Percentiles rank a stretch among this genome's conserved stretches.
Evolutionary conservation across 2,888 invertebrate genomes (phyloP).

Genomic region (Nyleta sp.): DNA sequence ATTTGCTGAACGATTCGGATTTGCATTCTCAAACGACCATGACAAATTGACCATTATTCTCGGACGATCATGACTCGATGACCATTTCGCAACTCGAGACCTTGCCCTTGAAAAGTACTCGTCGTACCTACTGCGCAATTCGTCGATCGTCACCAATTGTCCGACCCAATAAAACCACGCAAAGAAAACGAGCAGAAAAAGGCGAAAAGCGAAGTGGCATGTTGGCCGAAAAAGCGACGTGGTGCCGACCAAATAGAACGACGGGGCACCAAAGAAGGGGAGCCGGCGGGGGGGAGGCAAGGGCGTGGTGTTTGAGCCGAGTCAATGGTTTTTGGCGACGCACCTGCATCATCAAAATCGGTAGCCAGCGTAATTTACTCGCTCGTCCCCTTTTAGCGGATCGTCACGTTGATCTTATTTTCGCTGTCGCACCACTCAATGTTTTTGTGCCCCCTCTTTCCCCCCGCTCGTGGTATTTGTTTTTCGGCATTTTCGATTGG

Average conservation of each 20-base stretch:
- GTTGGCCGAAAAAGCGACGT: constrained; percentile 40
- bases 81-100: not conserved
- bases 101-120: not conserved
- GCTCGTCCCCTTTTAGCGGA: constrained; percentile 62
- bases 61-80: too few species aligned
- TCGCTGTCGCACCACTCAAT: constrained; percentile 18
- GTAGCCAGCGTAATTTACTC: constrained; percentile 65
- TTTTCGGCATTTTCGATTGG: constrained; percentile 33
- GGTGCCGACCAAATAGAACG: constrained; percentile 58
- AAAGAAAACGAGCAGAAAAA: constrained; percentile 7
- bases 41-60: too few species aligned
- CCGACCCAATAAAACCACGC: not conserved
- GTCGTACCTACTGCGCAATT: not conserved
- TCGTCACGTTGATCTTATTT: constrained; percentile 66
- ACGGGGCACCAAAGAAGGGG: constrained; percentile 19
- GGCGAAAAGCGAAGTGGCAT: constrained; percentile 48
- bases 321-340: constrained; percentile 71
- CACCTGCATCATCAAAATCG: constrained; percentile 69
- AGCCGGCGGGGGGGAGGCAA: constrained; percentile 33
- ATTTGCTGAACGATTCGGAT: too few species aligned
- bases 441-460: constrained; percentile 23
- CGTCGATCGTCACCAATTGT: not conserved
- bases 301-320: constrained; percentile 61
- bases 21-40: too few species aligned
- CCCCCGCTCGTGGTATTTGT: constrained; percentile 33